These are phyloP conservation scores for Falco concolor DNA, from an alignment of 2,797 vertebrate species.

Conservation along the genomic window DNA sequence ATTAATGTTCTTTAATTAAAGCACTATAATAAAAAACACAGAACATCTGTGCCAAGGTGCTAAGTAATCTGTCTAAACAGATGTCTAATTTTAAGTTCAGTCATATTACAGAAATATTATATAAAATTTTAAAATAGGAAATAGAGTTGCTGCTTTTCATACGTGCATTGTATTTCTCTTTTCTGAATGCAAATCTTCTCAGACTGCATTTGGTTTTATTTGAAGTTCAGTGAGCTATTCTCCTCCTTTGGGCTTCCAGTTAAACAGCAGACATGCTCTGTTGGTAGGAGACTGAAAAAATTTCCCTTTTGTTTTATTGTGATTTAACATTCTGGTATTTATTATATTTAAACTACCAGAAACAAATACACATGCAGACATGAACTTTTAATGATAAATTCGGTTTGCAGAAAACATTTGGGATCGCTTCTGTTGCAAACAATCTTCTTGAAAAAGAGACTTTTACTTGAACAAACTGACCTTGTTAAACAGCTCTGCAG, in stretches of 20 bases:
- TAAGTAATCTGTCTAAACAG: constrained; percentile 48
- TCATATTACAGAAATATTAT: constrained; percentile 1
- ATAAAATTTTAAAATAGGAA: not conserved
- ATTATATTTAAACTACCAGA: not conserved
- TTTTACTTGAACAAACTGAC: not conserved
- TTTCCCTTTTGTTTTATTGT: not conserved
- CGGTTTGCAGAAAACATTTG: not conserved
- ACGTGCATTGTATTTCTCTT: not conserved
- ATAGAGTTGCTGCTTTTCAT: not conserved
- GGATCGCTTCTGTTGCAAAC: not conserved
- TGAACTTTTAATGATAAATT: not conserved
- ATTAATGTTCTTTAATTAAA: constrained; percentile 56
- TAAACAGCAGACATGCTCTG: not conserved
- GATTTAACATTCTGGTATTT: not conserved
- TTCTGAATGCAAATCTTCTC: not conserved
- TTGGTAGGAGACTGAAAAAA: not conserved
- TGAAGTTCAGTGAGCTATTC: not conserved
- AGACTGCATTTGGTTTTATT: not conserved
- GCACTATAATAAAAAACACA: not conserved
- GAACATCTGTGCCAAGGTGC: constrained; percentile 43
- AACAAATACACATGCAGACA: not conserved
- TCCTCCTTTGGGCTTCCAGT: not conserved
- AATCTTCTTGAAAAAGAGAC: not conserved
- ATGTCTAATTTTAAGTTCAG: constrained; percentile 14
- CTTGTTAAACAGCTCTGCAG: not conserved